Base-by-base conservation (phyloP, 2,113 vertebrate genomes). In the Carlito syrichta region DNA sequence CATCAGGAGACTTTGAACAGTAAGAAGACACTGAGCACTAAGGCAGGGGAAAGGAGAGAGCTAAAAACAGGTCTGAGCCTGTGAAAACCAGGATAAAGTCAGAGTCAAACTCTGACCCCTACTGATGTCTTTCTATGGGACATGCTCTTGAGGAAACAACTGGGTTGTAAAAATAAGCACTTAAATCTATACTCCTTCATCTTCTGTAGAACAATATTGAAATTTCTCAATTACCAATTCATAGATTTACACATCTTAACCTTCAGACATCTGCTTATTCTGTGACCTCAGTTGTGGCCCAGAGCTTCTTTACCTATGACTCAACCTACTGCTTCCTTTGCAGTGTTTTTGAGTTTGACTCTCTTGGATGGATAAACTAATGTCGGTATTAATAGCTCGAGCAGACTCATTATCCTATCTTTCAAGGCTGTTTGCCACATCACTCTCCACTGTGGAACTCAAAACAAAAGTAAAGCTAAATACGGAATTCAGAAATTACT, bases 401-500 rank as follows among this genome's bases (percentile, higher is more conserved):
- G 56, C 3, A 56, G 19, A 66, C 19, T 83, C 23, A n/a, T 69
- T 20, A 25, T 52, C 35, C 6, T 22, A 17, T 25, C 12, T 10
- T 40, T 52, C 38, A 23, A 56, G n/a, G n/a, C 17, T 7, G 25
- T 74, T 69, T 73, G 48, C 19, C 32, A 54, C 23, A 38, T 86
- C 32, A 16, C 56, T 82, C 9, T 50, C 27, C 30, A 58, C 27
- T 58, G 54, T 35, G 45, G 17, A 94, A 63, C 63, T 54, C 73
- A 71, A 95, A 97, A 93, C n/a, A 96, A 93, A 96, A 92, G 63
- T 73, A 97, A 88, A 17, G 43, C 32, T 76, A 86, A 79, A 76
- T 77, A 81, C 35, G 56, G 23, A 91, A 52, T 78, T 93, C 56
- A 85, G 89, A 0, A 93, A 92, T 93, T 66, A 12, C 32, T 5